phyloP scores from a whole-genome alignment of 2,113 vertebrate genomes.

The Syngnathus typhle region DNA sequence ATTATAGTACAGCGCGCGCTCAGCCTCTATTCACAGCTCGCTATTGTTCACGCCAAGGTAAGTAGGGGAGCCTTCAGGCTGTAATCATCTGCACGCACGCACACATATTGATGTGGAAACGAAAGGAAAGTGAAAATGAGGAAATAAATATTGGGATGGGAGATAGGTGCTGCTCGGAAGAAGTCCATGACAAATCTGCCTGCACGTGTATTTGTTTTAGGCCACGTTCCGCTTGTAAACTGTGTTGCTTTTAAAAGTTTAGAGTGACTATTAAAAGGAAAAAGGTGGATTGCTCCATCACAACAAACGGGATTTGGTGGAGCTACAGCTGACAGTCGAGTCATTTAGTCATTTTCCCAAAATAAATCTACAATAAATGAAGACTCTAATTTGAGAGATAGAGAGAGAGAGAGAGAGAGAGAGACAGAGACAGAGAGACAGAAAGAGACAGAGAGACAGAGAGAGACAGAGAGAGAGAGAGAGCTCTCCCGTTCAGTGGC shows the following conservation, averaged over 20 bases:
- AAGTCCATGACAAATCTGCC: neutral
- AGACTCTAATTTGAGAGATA: no score
- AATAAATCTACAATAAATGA: no score
- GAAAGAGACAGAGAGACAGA: no score
- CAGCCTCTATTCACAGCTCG: slow-evolving; percentile 64
- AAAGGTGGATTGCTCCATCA: no score
- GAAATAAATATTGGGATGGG: slow-evolving; percentile 66
- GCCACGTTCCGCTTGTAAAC: neutral
- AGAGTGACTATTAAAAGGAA: no score
- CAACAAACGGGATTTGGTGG: no score
- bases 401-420: no score
- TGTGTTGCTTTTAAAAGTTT: no score
- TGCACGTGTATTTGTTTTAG: slow-evolving; percentile 18
- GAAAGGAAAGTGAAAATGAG: slow-evolving; percentile 54
- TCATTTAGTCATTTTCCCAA: no score
- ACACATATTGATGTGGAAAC: slow-evolving; percentile 56
- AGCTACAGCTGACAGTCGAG: no score
- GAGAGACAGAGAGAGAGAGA: no score
- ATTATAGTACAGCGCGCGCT: slow-evolving; percentile 73
- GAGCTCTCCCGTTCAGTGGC: neutral
- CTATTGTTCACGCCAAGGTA: slow-evolving; percentile 76
- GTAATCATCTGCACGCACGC: slow-evolving; percentile 63
- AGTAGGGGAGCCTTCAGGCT: slow-evolving; percentile 72
- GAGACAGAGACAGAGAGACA: no score
- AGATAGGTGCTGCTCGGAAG: slow-evolving; percentile 35